These are phyloP conservation scores for Dasypus novemcinctus DNA, from an alignment of 2,113 vertebrate species.

Conservation along the genomic window DNA sequence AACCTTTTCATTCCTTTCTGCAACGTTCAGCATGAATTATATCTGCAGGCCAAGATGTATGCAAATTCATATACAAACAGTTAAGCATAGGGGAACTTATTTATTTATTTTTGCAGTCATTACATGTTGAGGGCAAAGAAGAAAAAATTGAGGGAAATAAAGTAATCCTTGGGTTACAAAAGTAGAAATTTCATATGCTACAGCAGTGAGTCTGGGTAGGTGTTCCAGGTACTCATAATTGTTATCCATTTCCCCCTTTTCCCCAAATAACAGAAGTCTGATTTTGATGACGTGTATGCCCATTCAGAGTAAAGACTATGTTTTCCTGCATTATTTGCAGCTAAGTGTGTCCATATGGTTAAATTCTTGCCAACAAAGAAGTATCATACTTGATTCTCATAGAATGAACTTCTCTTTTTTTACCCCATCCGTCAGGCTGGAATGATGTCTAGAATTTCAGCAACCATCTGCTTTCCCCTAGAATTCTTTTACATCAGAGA, in stretches of 20 bases:
- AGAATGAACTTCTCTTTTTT: background rate
- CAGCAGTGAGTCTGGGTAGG: background rate
- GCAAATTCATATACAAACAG: background rate
- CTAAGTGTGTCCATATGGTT: background rate
- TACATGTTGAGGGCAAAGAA: background rate
- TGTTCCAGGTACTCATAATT: background rate
- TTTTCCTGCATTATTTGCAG: background rate
- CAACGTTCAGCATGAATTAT: background rate
- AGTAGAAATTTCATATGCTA: slow-evolving; percentile 7
- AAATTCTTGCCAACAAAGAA: background rate
- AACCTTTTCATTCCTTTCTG: background rate
- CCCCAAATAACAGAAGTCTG: background rate
- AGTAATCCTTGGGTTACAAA: background rate
- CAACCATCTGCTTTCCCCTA: background rate
- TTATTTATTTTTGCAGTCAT: background rate
- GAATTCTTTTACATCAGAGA: background rate
- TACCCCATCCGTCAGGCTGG: background rate
- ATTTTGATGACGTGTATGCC: background rate
- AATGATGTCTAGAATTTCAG: background rate
- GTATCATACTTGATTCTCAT: background rate
- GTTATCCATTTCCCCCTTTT: background rate
- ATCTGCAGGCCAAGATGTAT: background rate
- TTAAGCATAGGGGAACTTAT: background rate
- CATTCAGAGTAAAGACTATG: background rate
- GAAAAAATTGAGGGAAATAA: slow-evolving; percentile 10